Percentiles rank a stretch among this genome's conserved stretches.
Conservation (phyloP, 2,113 vertebrate species). For the Bombycilla garrulus region DNA sequence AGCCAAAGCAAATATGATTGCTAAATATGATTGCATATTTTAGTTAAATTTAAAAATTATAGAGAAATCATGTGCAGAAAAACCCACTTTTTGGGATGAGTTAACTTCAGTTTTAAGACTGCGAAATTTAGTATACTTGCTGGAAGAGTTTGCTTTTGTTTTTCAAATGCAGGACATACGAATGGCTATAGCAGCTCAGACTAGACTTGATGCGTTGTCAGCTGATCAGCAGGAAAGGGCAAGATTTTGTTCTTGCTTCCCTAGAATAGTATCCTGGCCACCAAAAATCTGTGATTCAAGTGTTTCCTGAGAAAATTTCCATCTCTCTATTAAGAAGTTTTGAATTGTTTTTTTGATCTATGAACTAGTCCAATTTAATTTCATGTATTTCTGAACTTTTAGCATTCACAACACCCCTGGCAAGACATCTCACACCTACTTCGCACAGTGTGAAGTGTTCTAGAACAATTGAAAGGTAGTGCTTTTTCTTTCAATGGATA, state of each 20-base stretch:
- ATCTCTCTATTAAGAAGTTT: neutral
- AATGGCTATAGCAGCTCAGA: neutral
- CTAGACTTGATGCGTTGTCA: neutral
- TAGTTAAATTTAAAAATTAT: neutral
- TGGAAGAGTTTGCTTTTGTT: neutral
- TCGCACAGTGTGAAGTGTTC: neutral
- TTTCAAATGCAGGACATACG: neutral
- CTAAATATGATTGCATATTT: neutral
- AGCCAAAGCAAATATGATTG: neutral
- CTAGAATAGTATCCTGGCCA: neutral
- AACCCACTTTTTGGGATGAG: neutral
- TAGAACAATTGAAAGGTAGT: neutral
- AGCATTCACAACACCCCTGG: neutral
- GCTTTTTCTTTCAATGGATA: neutral
- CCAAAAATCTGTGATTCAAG: neutral
- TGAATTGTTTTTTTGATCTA: neutral
- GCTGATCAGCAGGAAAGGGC: fast-evolving
- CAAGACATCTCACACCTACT: neutral
- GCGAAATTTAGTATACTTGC: neutral
- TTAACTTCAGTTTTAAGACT: neutral
- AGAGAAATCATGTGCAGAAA: neutral
- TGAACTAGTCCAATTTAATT: neutral
- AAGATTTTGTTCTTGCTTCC: neutral
- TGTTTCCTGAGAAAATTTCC: neutral
- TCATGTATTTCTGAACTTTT: neutral